Evolutionary conservation across 2,888 invertebrate genomes (phyloP), one percentile per base, ranked within the genome.

Genomic region (Limnephilus lunatus): DNA sequence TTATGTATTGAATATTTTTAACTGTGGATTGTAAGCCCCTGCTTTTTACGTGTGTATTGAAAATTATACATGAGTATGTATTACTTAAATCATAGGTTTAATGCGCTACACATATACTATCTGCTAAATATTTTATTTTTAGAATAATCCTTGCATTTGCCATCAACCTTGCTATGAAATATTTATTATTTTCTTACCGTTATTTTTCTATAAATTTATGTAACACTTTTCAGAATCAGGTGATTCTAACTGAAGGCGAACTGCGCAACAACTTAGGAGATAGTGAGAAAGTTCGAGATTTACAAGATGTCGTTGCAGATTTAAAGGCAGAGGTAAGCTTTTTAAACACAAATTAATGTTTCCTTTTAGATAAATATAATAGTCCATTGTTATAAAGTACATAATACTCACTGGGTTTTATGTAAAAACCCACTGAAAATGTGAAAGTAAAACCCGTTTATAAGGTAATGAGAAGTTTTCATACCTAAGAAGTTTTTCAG

Each of bases 241-340:
- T 99, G 95, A 98, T 99, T 97, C 97, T 98, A 44, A 98, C 99
- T 0, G 99, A 99, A 95, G 99, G 99, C 5, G 99, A 99, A 95
- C 96, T 99, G 90, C 97, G 98, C 93, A 98, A 98, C 94, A 98
- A 98, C 95, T 97, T 98, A 94, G 98, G 98, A 93, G 98, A 98
- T 94, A 98, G 98, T 90, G 98, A 98, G 94, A 97, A 98, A 94
- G 98, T 98, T 44, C 97, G 98, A 92, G 99, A 99, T 94, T 96
- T 99, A 93, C 99, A 99, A 95, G 99, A 99, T 95, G 98, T 98
- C 95, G 98, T 99, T 94, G 98, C 98, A 81, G 99, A 99, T 95
- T 96, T 99, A 68, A 98, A 98, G 96, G 98, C 99, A 91, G 99
- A 99, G 98, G 99, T 99, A 96, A 96, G 32, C 83, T 80, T 32